Percentiles rank a stretch among this genome's conserved stretches.
phyloP scores from a whole-genome alignment of 2,797 vertebrate genomes.

The Phoebastria nigripes region DNA sequence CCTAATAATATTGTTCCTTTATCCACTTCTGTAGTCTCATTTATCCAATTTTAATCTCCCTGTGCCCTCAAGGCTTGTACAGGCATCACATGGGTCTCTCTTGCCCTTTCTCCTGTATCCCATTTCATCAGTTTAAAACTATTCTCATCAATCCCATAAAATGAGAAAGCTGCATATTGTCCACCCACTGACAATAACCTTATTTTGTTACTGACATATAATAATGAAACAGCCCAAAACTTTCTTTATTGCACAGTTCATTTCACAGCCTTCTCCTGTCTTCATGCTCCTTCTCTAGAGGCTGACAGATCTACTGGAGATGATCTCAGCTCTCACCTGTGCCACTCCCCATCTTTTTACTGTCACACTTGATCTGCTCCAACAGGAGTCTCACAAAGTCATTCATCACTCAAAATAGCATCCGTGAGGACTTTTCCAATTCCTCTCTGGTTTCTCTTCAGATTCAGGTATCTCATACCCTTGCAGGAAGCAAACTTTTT shows the following conservation, averaged over 20 bases:
- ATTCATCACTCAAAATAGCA: background rate
- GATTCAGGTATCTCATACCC: background rate
- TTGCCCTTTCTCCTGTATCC: background rate
- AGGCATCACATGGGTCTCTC: background rate
- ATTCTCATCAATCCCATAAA: constrained; percentile 12
- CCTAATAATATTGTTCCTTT: background rate
- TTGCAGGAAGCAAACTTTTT: background rate
- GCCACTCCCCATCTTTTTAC: background rate
- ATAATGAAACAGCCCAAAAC: background rate
- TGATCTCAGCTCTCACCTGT: background rate
- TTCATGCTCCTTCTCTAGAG: background rate
- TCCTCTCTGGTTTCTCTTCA: background rate
- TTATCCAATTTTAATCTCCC: constrained; percentile 33
- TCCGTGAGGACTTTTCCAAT: background rate
- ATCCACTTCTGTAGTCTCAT: background rate
- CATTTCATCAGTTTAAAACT: background rate
- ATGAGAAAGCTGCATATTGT: background rate
- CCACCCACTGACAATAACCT: background rate
- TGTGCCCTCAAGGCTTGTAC: background rate
- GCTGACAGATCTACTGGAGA: background rate
- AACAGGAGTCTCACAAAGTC: background rate
- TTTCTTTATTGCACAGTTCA: background rate
- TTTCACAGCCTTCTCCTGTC: background rate
- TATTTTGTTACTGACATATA: background rate
- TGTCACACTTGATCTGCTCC: background rate